A percentile compares a stretch with the other conserved stretches of the same genome.
Conservation (phyloP, 2,113 vertebrate species). For the Chamaetylas fuelleborni region DNA sequence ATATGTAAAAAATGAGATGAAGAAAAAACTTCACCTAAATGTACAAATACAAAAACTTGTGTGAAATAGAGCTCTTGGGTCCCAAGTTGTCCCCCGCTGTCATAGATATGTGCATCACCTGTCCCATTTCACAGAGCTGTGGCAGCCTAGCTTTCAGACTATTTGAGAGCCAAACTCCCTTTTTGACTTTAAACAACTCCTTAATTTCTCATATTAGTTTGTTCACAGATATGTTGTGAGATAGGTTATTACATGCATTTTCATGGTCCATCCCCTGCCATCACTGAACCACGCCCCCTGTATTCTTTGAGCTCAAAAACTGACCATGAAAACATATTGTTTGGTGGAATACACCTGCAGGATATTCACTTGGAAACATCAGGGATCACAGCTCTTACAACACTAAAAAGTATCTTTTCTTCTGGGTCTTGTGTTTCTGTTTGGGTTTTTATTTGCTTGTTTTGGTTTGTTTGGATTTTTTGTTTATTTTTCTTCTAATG, state of each 20-base stretch:
- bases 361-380: background rate
- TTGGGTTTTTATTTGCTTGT: background rate
- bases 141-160: background rate
- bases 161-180: background rate
- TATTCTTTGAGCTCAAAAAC: background rate
- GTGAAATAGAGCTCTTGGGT: background rate
- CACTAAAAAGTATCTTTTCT: background rate
- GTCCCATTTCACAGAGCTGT: background rate
- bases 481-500: background rate
- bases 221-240: background rate
- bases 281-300: background rate
- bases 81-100: background rate
- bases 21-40: background rate
- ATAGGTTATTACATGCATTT: background rate
- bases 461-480: background rate
- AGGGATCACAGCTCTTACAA: rapidly evolving
- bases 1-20: background rate
- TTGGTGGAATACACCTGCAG: background rate
- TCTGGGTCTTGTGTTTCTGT: background rate
- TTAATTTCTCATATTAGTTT: background rate
- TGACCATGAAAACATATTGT: background rate
- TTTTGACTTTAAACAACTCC: background rate
- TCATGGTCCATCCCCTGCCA: background rate
- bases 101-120: background rate
- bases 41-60: background rate